phyloP scores from a whole-genome alignment of 2,888 invertebrate species.

The Pseudolycoriella hygida region DNA sequence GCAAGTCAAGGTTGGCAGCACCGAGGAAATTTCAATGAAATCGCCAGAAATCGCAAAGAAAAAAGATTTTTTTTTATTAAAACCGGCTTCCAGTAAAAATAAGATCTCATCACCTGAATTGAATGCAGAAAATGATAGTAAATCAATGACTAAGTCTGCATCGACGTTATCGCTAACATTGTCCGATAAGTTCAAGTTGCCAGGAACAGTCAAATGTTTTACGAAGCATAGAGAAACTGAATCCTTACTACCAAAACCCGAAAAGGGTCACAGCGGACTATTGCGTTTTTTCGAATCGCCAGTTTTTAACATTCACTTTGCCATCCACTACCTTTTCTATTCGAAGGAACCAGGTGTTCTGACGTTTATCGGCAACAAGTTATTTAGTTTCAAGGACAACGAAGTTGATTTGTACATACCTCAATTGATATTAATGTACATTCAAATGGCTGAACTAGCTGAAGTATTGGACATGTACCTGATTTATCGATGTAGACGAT shows the following conservation, averaged over 20 bases:
- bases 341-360: conserved; percentile 97
- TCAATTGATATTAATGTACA: conserved; percentile 94
- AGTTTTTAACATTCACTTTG: conserved; percentile 95
- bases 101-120: conserved; percentile 14
- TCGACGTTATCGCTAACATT: conserved; percentile 16
- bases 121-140: conserved; percentile 9
- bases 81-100: conserved; percentile 23
- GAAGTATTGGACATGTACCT: conserved; percentile 79
- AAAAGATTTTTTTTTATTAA: conserved; percentile 25
- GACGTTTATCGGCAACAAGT: conserved; percentile 91
- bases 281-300: conserved; percentile 85
- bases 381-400: conserved; percentile 82
- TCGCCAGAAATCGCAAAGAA: conserved; percentile 27
- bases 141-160: conserved; percentile 18
- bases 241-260: conserved; percentile 13
- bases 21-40: conserved; percentile 13
- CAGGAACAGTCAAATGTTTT: conserved; percentile 25
- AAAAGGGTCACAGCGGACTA: conserved; percentile 26
- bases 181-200: conserved; percentile 13
- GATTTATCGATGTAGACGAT: conserved; percentile 72
- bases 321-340: conserved; percentile 93
- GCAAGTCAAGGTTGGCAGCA: conserved; percentile 11
- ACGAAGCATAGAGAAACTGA: conserved; percentile 12
- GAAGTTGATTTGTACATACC: conserved; percentile 97
- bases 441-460: conserved; percentile 93